Evolutionary conservation across 2,797 vertebrate species (phyloP).

Genomic region (Podarcis lilfordi): DNA sequence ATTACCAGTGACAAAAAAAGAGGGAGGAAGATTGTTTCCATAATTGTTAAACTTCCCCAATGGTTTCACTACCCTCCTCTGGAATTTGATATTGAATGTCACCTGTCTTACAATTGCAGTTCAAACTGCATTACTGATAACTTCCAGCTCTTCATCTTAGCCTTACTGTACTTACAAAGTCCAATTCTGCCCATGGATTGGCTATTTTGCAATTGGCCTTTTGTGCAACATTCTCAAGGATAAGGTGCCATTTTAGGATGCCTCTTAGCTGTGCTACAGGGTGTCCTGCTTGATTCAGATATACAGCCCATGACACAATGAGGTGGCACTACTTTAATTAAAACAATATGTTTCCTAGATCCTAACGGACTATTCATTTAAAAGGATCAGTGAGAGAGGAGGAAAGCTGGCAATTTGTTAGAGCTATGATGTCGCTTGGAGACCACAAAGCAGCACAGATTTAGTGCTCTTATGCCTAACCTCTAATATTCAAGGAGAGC

Average conservation of each 20-base stretch:
- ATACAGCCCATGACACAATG: conserved; percentile 38
- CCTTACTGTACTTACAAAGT: neutral
- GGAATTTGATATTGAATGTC: neutral
- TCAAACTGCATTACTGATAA: neutral
- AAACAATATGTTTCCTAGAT: conserved; percentile 61
- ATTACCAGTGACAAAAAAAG: neutral
- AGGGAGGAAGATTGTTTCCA: no score
- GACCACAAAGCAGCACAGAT: neutral
- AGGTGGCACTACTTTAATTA: conserved; percentile 61
- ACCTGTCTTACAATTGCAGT: neutral
- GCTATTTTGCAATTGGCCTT: neutral
- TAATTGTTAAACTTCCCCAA: neutral
- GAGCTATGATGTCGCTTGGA: conserved; percentile 1
- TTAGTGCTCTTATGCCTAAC: conserved; percentile 41
- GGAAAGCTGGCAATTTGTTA: conserved; percentile 46
- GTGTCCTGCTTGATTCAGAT: conserved; percentile 59
- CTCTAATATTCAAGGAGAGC: neutral
- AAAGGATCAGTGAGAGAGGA: conserved; percentile 29
- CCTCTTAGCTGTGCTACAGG: conserved; percentile 29
- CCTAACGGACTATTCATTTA: conserved; percentile 56
- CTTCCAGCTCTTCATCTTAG: neutral
- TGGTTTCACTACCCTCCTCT: neutral
- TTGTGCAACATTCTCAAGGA: conserved; percentile 8
- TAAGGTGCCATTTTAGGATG: neutral
- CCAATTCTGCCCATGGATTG: neutral